Conservation (phyloP, 2,888 invertebrate genomes). For the Sycophila texana region DNA sequence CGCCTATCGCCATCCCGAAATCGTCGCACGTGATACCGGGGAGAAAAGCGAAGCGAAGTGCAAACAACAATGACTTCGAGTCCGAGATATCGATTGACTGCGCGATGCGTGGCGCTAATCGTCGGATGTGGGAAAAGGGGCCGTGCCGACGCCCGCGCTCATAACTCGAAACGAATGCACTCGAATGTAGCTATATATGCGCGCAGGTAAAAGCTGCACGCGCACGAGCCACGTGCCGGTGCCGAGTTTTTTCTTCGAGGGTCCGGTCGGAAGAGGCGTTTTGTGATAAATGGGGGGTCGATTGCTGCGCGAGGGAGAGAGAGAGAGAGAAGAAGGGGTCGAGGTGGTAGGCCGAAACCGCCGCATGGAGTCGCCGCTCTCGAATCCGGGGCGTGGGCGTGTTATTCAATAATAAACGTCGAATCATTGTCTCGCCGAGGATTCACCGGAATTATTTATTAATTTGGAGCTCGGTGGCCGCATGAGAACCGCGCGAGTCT, state of each 20-base stretch:
- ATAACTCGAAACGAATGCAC: slow-evolving; percentile 40
- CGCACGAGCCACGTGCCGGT: slow-evolving; percentile 36
- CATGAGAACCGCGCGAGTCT: slow-evolving; percentile 18
- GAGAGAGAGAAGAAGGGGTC: background rate
- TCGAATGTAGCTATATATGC: background rate
- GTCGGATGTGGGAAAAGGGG: slow-evolving; percentile 32
- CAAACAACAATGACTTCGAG: background rate
- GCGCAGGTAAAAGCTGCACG: slow-evolving; percentile 34
- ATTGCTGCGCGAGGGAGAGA: background rate
- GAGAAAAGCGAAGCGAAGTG: background rate
- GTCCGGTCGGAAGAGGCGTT: slow-evolving; percentile 16
- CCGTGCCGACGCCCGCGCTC: background rate
- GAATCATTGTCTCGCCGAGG: slow-evolving; percentile 33
- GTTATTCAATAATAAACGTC: background rate
- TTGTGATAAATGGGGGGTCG: slow-evolving; percentile 46
- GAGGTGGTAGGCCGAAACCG: slow-evolving; percentile 23
- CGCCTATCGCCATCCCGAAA: background rate
- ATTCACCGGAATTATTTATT: slow-evolving; percentile 23
- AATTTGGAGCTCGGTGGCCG: slow-evolving; percentile 32
- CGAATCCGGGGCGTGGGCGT: slow-evolving; percentile 19
- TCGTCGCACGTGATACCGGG: background rate
- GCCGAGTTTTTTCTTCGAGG: background rate
- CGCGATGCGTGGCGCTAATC: background rate
- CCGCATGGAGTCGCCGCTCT: background rate
- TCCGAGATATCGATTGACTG: slow-evolving; percentile 16